These are phyloP conservation scores for Strigops habroptila DNA, from an alignment of 2,113 vertebrate genomes.

Conservation along the genomic window DNA sequence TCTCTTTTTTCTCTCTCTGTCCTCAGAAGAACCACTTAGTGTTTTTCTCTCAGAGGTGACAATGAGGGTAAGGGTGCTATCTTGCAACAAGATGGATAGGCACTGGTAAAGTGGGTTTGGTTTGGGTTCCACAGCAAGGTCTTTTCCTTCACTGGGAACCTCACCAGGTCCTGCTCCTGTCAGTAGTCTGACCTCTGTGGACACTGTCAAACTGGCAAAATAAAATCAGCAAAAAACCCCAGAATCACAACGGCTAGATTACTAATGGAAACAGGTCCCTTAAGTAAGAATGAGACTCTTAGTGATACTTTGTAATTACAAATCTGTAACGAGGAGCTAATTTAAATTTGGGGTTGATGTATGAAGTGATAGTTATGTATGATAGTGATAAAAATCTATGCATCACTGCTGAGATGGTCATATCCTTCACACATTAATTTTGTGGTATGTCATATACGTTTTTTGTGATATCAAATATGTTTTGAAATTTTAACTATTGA, in stretches of 20 bases:
- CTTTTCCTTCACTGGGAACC: not conserved
- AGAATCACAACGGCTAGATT: not conserved
- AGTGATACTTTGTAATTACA: not conserved
- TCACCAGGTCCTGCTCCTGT: not conserved
- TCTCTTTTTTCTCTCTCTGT: rapidly evolving
- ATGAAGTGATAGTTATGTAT: not conserved
- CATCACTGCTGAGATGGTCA: not conserved
- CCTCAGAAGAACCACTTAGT: not conserved
- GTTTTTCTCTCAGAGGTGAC: not conserved
- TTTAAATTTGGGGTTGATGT: not conserved
- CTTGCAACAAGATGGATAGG: not conserved
- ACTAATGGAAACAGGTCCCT: not conserved
- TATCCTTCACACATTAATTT: not conserved
- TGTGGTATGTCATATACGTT: not conserved
- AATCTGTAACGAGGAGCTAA: not conserved
- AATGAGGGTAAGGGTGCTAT: not conserved
- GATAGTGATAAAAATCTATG: not conserved
- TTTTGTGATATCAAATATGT: not conserved
- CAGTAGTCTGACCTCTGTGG: not conserved
- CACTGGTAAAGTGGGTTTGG: not conserved
- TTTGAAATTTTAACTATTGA: not conserved
- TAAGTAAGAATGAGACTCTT: not conserved
- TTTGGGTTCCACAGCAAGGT: not conserved
- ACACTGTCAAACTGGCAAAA: not conserved
- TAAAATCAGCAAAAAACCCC: not conserved